phyloP scores from a whole-genome alignment of 2,113 vertebrate species.

The Chrysochloris asiatica region DNA sequence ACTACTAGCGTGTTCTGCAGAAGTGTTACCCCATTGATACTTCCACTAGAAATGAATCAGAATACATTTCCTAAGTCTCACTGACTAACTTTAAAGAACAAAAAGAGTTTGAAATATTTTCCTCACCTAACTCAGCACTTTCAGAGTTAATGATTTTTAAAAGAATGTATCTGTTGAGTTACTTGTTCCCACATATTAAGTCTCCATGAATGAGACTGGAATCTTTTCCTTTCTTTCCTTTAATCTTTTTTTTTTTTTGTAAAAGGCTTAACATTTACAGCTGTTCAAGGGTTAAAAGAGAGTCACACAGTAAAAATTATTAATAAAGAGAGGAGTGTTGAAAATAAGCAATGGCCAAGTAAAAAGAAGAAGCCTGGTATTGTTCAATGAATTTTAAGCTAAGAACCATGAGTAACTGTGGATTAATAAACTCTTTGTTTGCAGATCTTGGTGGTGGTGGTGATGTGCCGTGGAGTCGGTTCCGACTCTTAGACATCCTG shows the following conservation, averaged over 20 bases:
- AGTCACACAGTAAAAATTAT: slow-evolving; percentile 4
- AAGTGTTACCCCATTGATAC: not conserved
- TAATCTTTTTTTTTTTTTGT: not conserved
- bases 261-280: slow-evolving; percentile 73
- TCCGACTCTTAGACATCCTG: too few relatives aligned
- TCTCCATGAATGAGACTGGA: slow-evolving; percentile 64
- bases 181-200: slow-evolving; percentile 59
- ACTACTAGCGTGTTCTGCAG: too few relatives aligned
- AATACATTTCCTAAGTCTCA: not conserved
- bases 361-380: slow-evolving; percentile 40
- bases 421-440: slow-evolving; percentile 1
- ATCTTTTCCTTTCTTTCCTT: slow-evolving; percentile 60
- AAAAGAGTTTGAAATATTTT: slow-evolving; percentile 25
- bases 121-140: slow-evolving; percentile 41
- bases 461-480: too few relatives aligned
- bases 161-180: slow-evolving; percentile 59
- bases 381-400: slow-evolving; percentile 33
- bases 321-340: not conserved
- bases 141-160: slow-evolving; percentile 46
- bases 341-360: slow-evolving; percentile 46
- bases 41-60: not conserved
- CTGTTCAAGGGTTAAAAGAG: slow-evolving; percentile 66
- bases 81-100: not conserved
- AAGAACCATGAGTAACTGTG: not conserved
- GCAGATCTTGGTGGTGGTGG: slow-evolving; percentile 24